phyloP scores from a whole-genome alignment of 2,797 vertebrate genomes.

The Caiman crocodilus region DNA sequence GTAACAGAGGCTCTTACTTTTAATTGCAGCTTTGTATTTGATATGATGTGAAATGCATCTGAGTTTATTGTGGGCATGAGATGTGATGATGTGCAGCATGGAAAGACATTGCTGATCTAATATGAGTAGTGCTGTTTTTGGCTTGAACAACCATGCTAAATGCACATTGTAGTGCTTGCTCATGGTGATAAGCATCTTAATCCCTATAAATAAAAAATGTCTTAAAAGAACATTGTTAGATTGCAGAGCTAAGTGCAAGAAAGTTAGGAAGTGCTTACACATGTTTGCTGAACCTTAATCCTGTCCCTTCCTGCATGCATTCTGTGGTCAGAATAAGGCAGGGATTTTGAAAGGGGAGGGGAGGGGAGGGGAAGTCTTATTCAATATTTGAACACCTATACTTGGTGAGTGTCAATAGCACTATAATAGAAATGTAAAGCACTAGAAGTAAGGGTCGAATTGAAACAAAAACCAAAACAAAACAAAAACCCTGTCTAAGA shows the following conservation, averaged over 20 bases:
- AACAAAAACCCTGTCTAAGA: not conserved
- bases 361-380: not conserved
- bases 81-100: not conserved
- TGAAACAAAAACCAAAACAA: not conserved
- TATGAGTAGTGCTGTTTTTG: not conserved
- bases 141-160: not conserved
- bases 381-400: no score
- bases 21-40: not conserved
- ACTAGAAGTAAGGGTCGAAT: not conserved
- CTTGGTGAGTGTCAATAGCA: no score
- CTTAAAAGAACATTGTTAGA: not conserved
- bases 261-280: not conserved
- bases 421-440: not conserved
- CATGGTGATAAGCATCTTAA: not conserved
- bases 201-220: not conserved
- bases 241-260: not conserved
- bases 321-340: not conserved
- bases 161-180: rapidly evolving
- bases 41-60: not conserved
- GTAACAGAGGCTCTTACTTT: not conserved
- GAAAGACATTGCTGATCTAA: not conserved
- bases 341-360: not conserved
- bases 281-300: not conserved
- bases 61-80: not conserved
- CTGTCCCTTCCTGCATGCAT: not conserved